These are phyloP conservation scores for Mastomys coucha DNA, from an alignment of 2,113 vertebrate genomes.

Conservation along the genomic window DNA sequence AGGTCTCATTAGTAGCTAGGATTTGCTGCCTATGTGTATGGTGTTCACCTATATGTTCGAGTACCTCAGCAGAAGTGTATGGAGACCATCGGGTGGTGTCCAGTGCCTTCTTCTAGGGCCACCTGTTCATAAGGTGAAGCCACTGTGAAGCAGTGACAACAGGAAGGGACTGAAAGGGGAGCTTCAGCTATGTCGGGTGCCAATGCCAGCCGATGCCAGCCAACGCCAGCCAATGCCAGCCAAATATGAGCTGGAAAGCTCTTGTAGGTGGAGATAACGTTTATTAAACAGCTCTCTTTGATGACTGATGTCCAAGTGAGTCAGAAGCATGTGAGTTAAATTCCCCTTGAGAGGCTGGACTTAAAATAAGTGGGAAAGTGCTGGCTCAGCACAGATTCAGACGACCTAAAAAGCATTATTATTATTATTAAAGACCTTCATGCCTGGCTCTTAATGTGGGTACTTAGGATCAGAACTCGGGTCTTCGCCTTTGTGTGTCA, in stretches of 20 bases:
- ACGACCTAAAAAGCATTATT: slow-evolving; percentile 44
- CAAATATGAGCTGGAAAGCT: slow-evolving; percentile 48
- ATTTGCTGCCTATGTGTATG: neutral
- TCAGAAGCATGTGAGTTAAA: slow-evolving; percentile 83
- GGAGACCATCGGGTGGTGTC: neutral
- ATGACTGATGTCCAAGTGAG: slow-evolving; percentile 71
- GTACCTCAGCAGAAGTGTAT: neutral
- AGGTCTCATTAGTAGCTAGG: neutral
- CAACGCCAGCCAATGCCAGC: slow-evolving; percentile 20
- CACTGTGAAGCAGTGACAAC: slow-evolving; percentile 63
- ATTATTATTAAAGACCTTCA: no score
- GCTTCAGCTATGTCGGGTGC: slow-evolving; percentile 45
- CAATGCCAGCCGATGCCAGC: slow-evolving; percentile 45
- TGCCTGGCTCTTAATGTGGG: neutral
- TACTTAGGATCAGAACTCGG: neutral
- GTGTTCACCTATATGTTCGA: neutral
- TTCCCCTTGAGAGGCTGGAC: slow-evolving; percentile 74
- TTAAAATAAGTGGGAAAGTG: slow-evolving; percentile 81
- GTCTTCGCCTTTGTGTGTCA: neutral
- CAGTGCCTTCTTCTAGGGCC: neutral
- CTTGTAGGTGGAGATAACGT: slow-evolving; percentile 52
- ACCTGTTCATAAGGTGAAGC: slow-evolving; percentile 42
- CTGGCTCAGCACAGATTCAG: slow-evolving; percentile 68
- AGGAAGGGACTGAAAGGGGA: slow-evolving; percentile 58
- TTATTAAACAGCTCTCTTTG: slow-evolving; percentile 72